Evolutionary conservation across 1,140 invertebrate genomes (phyloP).

Genomic region (Centruroides sculpturatus): DNA sequence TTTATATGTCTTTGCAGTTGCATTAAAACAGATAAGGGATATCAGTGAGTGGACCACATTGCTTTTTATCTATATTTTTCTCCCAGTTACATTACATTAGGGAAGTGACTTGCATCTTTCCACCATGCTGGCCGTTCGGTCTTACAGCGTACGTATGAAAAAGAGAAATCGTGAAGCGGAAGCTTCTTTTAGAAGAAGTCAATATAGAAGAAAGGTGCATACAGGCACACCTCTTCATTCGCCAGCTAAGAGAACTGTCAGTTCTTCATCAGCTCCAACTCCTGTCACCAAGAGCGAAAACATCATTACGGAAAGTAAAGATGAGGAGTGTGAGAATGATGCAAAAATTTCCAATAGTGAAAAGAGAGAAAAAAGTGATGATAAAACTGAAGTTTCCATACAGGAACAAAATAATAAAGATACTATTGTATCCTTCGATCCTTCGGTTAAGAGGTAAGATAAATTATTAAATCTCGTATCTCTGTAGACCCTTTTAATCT

Average conservation of each 20-base stretch:
- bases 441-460: no score
- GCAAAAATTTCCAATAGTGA: no score
- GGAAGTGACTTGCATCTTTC: not conserved
- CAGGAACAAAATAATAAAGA: no score
- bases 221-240: not conserved
- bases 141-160: conserved; percentile 22
- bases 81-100: not conserved
- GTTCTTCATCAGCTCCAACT: not conserved
- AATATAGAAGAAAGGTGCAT: conserved; percentile 8
- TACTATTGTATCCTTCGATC: no score
- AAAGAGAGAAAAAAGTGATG: no score
- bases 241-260: conserved; percentile 5
- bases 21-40: not conserved
- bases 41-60: not conserved
- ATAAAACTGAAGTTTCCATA: no score
- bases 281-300: no score
- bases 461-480: no score
- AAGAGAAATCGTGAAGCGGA: conserved; percentile 17
- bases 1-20: not conserved
- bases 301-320: no score
- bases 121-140: conserved; percentile 20
- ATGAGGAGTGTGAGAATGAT: no score
- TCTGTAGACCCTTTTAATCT: no score
- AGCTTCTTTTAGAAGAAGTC: conserved; percentile 18
- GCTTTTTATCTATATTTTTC: not conserved